Evolutionary conservation across 2,113 vertebrate species (phyloP), one percentile per base, ranked within the genome.

Genomic region (Trichechus manatus): DNA sequence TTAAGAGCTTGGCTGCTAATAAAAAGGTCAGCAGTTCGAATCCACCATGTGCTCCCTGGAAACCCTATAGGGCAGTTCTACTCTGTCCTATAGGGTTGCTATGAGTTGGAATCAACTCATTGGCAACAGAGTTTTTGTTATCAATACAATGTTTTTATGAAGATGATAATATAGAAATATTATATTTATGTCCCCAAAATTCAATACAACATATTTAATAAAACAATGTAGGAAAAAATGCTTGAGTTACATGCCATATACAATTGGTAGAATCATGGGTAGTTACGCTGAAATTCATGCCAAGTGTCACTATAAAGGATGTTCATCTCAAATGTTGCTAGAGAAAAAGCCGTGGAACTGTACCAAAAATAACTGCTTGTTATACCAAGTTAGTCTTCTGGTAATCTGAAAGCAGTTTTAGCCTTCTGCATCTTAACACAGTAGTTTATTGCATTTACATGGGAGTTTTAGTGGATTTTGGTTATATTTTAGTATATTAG

Each of bases 131-230:
- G 39, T 39, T 39, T 39, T 39, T 39, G 39, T 39, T 87, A 36
- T 68, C 31, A 77, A 29, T 59, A 81, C 22, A 36, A 66, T 56
- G 36, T 64, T 75, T 68, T 70, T 36, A 80, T 13, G 2, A 22
- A 91, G 77, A 64, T 83, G 14, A 78, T 94, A 63, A 81, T 68
- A 53, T 92, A 33, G 13, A 95, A 75, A 8, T 63, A 53, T 53
- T 84, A 79, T 64, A 53, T 85, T 93, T 85, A 42, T 80, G 53
- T 80, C 6, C 2, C 77, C n/a, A 42, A 72, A 74, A 64, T 13
- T 89, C 72, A 90, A 64, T 23, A 70, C 8, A 89, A 29, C 20
- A 56, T 63, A 80, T 63, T 64, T 88, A 89, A 80, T 27, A 63
- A 63, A 80, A 0, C 10, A 72, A 44, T 50, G 42, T 9, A 44